phyloP scores from a whole-genome alignment of 2,113 vertebrate genomes.

The Elachura formosa region DNA sequence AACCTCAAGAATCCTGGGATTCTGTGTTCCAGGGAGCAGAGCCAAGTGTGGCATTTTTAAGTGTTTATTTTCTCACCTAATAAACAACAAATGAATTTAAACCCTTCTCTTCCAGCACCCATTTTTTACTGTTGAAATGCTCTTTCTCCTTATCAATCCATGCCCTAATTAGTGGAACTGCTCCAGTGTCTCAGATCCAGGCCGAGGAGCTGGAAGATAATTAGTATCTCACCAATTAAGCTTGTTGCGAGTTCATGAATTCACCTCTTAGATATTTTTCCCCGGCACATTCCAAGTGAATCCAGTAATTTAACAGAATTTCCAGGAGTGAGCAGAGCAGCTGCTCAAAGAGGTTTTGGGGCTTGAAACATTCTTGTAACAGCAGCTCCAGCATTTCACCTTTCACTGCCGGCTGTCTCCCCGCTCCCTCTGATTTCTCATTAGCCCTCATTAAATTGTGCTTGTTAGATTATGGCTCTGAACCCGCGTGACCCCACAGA shows the following conservation, averaged over 20 bases:
- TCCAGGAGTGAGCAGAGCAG: neutral
- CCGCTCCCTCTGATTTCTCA: neutral
- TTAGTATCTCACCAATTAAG: constrained; percentile 40
- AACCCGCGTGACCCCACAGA: neutral
- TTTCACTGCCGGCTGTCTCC: neutral
- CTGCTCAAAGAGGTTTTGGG: neutral
- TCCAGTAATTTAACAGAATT: neutral
- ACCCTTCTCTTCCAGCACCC: neutral
- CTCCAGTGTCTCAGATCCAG: neutral
- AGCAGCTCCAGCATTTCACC: neutral
- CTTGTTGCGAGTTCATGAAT: neutral
- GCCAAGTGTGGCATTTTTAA: rapidly evolving
- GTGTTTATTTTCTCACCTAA: neutral
- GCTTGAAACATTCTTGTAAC: neutral
- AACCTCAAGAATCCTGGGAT: rapidly evolving
- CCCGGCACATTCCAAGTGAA: neutral
- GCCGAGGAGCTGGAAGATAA: constrained; percentile 17
- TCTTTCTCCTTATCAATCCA: neutral
- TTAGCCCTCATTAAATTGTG: neutral
- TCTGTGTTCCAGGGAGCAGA: neutral
- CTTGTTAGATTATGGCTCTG: neutral
- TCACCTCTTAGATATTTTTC: neutral
- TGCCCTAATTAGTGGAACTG: constrained; percentile 18
- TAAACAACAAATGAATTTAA: neutral
- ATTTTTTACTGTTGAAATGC: neutral